These are phyloP conservation scores for Pachyrhynchus sulphureomaculatus DNA, from an alignment of 1,140 invertebrate species.

Conservation along the genomic window DNA sequence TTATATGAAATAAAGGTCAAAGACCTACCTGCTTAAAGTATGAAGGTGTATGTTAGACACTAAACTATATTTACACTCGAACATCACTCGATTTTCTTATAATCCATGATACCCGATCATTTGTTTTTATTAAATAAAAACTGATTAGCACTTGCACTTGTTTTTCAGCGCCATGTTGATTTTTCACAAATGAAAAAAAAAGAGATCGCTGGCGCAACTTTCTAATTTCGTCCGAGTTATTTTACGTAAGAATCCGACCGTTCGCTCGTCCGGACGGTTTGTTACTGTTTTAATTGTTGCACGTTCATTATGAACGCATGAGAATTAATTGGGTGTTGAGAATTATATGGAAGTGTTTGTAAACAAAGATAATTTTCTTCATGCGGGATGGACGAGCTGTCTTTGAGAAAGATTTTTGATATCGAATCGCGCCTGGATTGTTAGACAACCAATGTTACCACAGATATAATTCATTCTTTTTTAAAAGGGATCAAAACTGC, in stretches of 20 bases:
- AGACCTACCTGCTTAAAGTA: conserved; percentile 23
- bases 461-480: too few species aligned
- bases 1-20: conserved; percentile 21
- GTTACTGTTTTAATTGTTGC: neutral
- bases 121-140: conserved; percentile 25
- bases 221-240: conserved; percentile 29
- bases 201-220: conserved; percentile 35
- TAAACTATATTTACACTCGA: conserved; percentile 25
- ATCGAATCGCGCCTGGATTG: too few species aligned
- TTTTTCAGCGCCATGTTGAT: conserved; percentile 38
- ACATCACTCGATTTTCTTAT: conserved; percentile 32
- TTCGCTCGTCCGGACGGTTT: neutral
- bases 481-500: too few species aligned
- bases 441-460: too few species aligned
- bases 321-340: conserved; percentile 1
- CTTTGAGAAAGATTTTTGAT: too few species aligned
- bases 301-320: conserved; percentile 1
- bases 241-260: conserved; percentile 10
- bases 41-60: conserved; percentile 14
- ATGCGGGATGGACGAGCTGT: too few species aligned
- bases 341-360: conserved; percentile 23
- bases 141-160: conserved; percentile 26
- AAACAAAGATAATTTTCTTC: conserved; percentile 19
- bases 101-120: conserved; percentile 25
- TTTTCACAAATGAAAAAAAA: conserved; percentile 21